phyloP scores from a whole-genome alignment of 2,888 invertebrate genomes.

The Clivina fossor region DNA sequence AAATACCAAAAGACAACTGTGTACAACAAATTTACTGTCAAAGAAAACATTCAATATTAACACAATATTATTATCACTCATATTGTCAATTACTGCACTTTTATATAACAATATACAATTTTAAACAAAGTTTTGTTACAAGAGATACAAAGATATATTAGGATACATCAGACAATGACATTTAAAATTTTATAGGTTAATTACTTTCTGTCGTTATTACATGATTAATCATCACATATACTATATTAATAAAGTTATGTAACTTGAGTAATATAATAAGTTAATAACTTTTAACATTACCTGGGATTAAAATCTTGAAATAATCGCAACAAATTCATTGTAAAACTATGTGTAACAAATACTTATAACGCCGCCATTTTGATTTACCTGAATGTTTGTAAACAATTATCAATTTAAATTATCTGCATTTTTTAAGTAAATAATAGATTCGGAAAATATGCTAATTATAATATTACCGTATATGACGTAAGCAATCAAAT shows the following conservation, averaged over 20 bases:
- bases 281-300: conserved; percentile 53
- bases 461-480: no score
- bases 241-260: conserved; percentile 3
- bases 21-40: conserved; percentile 95
- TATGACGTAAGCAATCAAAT: no score
- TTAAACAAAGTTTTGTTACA: no score
- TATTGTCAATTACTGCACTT: no score
- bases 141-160: conserved; percentile 16
- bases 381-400: conserved; percentile 29
- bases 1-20: conserved; percentile 89
- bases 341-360: conserved; percentile 19
- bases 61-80: background rate
- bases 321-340: conserved; percentile 84
- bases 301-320: conserved; percentile 93
- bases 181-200: conserved; percentile 17
- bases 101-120: no score
- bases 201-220: background rate
- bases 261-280: conserved; percentile 1
- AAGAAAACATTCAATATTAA: conserved; percentile 43
- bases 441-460: no score
- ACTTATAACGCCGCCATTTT: conserved; percentile 26
- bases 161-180: conserved; percentile 30
- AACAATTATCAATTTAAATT: no score
- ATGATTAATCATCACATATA: background rate
- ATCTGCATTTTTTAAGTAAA: no score